Percentiles rank a stretch among this genome's conserved stretches.
These are phyloP conservation scores for Crocuta crocuta DNA, from an alignment of 2,113 vertebrate species.

Conservation along the genomic window DNA sequence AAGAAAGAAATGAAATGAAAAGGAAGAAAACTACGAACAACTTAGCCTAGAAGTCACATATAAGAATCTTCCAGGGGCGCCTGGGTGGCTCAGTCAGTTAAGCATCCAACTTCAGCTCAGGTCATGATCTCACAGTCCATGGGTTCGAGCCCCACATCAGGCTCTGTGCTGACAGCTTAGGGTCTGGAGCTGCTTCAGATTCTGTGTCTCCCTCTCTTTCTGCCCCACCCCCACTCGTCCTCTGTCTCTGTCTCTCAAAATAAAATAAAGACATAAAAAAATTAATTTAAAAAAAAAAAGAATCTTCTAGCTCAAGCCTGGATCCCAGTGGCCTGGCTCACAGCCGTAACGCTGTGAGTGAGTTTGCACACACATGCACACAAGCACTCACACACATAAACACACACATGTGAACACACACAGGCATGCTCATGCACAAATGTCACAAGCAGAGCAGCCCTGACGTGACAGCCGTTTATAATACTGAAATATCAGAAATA, in stretches of 20 bases:
- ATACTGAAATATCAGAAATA: background rate
- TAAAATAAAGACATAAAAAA: no score
- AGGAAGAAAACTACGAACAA: background rate
- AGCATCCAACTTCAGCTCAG: no score
- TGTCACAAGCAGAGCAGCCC: background rate
- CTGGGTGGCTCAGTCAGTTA: no score
- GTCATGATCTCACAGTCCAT: no score
- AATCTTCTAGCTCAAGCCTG: background rate
- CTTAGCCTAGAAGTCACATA: no score
- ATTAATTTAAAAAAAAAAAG: background rate
- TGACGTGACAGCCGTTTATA: background rate
- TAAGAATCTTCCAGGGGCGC: background rate
- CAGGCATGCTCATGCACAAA: background rate
- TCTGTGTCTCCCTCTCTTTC: no score
- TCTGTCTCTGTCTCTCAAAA: no score
- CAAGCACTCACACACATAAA: accelerated
- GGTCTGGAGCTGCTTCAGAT: no score
- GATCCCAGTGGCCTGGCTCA: background rate
- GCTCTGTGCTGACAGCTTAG: no score
- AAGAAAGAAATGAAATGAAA: background rate
- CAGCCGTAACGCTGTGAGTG: background rate
- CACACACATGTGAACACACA: background rate
- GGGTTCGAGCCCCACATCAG: no score
- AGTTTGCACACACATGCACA: no score
- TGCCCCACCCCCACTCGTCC: no score